Percentiles rank a stretch among this genome's conserved stretches.
Evolutionary conservation across 2,888 invertebrate genomes (phyloP).

Genomic region (Eupithecia insigniata): DNA sequence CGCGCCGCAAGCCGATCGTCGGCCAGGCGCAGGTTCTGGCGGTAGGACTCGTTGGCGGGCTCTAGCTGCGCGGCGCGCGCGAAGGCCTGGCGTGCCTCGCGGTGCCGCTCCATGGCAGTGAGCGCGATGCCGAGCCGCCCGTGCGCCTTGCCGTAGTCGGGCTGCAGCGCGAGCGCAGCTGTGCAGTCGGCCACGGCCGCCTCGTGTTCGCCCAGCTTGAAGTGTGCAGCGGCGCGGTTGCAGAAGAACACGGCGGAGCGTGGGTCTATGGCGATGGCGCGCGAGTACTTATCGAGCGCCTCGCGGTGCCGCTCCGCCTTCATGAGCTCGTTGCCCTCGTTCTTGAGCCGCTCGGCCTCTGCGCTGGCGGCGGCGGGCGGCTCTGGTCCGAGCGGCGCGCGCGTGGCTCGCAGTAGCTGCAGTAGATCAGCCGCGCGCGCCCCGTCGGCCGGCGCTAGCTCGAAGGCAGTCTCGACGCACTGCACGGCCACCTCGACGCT

Average conservation of each 20-base stretch:
- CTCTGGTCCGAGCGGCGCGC: constrained; percentile 57
- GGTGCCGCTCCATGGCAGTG: constrained; percentile 91
- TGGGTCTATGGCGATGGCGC: constrained; percentile 94
- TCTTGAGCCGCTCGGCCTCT: constrained; percentile 93
- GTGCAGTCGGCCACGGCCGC: constrained; percentile 96
- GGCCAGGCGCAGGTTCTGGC: constrained; percentile 92
- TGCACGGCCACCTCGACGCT: constrained; percentile 97
- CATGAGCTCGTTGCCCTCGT: constrained; percentile 95
- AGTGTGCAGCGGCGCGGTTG: constrained; percentile 98
- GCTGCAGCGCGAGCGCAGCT: constrained; percentile 94
- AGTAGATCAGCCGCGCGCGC: constrained; percentile 67
- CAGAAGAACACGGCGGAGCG: constrained; percentile 97
- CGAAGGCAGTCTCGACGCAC: constrained; percentile 96
- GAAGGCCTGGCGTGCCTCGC: constrained; percentile 94
- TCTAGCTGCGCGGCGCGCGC: constrained; percentile 94
- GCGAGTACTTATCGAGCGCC: constrained; percentile 93
- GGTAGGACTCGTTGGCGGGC: constrained; percentile 95
- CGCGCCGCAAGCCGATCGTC: constrained; percentile 88
- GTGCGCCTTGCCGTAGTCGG: constrained; percentile 97
- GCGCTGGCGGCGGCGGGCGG: constrained; percentile 62
- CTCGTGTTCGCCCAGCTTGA: constrained; percentile 92
- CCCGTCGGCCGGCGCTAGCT: constrained; percentile 83
- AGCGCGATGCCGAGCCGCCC: constrained; percentile 95
- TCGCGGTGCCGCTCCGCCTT: constrained; percentile 91
- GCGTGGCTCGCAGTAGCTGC: constrained; percentile 62